phyloP scores from a whole-genome alignment of 53 echinoderm and acorn worm species.

The Echinarachnius parma region DNA sequence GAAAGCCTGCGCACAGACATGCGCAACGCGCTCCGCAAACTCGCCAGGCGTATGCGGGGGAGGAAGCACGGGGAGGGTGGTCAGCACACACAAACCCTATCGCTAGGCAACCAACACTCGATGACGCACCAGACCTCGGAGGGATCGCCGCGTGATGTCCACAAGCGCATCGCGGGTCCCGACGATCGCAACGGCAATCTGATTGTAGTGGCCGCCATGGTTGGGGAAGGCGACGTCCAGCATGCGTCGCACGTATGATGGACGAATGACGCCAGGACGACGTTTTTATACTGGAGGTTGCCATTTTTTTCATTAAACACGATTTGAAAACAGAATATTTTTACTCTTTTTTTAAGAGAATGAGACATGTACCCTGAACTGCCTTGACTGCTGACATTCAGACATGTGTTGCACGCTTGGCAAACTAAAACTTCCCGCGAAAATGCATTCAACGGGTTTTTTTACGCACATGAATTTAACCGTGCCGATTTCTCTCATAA shows the following conservation, averaged over 20 bases:
- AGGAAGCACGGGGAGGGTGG: conserved; percentile 36
- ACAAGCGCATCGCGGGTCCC: conserved; percentile 8
- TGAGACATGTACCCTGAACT: too few relatives aligned
- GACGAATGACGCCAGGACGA: too few relatives aligned
- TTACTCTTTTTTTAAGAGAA: too few relatives aligned
- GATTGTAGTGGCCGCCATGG: conserved; percentile 23
- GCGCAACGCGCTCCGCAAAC: conserved; percentile 20
- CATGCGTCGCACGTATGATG: conserved; percentile 24
- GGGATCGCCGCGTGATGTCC: conserved; percentile 28
- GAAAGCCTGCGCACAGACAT: conserved; percentile 80
- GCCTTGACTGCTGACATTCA: too few relatives aligned
- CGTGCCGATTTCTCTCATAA: too few relatives aligned
- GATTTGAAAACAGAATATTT: too few relatives aligned
- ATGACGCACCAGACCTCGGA: conserved; percentile 42
- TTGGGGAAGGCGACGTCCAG: conserved; percentile 14
- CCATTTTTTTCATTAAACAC: too few relatives aligned
- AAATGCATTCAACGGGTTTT: too few relatives aligned
- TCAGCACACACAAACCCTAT: conserved; percentile 14
- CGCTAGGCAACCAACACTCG: conserved; percentile 32
- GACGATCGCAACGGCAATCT: conserved; percentile 30
- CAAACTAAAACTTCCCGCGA: too few relatives aligned
- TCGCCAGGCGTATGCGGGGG: conserved; percentile 34
- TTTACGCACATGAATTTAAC: too few relatives aligned
- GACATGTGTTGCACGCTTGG: too few relatives aligned
- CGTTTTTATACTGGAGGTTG: too few relatives aligned